Conservation (phyloP, 2,888 invertebrate genomes). For the Drosophila paracracens region DNA sequence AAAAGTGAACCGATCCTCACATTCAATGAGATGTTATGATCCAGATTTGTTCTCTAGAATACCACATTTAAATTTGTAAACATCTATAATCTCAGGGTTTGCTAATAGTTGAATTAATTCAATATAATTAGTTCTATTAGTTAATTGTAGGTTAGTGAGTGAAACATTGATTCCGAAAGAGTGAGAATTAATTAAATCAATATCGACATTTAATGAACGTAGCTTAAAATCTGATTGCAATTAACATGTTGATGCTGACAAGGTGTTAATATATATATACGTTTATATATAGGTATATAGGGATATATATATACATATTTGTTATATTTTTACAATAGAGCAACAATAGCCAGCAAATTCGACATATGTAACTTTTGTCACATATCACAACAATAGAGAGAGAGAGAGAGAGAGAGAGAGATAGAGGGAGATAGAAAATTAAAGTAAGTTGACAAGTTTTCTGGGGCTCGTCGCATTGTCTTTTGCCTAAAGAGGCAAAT, state of each 20-base stretch:
- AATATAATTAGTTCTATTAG: neutral
- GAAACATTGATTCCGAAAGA: neutral
- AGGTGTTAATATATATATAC: neutral
- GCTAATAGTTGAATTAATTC: neutral
- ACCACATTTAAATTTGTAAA: neutral
- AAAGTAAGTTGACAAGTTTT: slow-evolving; percentile 21
- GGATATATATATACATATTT: neutral
- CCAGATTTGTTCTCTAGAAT: neutral
- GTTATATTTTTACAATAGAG: neutral
- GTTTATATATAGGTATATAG: neutral
- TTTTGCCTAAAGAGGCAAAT: neutral
- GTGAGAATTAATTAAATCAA: slow-evolving; percentile 1
- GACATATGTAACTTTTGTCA: neutral
- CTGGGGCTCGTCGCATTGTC: slow-evolving; percentile 11
- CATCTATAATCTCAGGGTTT: neutral
- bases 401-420: neutral
- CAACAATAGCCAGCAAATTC: neutral
- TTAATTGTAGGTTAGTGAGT: neutral
- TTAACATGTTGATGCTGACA: slow-evolving; percentile 3
- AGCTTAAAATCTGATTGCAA: neutral
- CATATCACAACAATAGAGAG: neutral
- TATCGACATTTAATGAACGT: neutral
- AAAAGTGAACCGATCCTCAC: neutral
- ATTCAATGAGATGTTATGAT: neutral
- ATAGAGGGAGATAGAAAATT: neutral